Conservation (phyloP, 2,113 vertebrate species). For the Aspidoscelis tigris region DNA sequence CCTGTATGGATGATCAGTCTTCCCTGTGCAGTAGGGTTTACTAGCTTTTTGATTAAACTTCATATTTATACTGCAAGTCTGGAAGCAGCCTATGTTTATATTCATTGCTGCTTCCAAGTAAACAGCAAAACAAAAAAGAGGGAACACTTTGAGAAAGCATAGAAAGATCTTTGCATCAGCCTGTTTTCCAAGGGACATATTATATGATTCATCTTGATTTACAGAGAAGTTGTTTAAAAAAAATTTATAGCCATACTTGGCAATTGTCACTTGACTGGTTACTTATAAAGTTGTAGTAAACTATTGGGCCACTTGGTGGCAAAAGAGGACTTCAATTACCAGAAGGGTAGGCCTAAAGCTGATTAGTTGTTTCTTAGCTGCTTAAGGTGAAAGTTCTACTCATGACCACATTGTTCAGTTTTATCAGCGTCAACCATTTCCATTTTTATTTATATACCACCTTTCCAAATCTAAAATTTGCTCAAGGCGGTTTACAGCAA, state of each 20-base stretch:
- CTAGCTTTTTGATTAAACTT: too few relatives aligned
- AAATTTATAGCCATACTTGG: neutral
- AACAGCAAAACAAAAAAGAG: neutral
- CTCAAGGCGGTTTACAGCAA: too few relatives aligned
- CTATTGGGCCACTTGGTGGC: conserved; percentile 44
- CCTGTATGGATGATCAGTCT: too few relatives aligned
- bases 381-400: too few relatives aligned
- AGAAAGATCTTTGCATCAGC: neutral
- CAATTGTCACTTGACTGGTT: neutral
- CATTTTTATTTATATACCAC: too few relatives aligned
- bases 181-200: neutral
- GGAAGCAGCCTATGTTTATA: too few relatives aligned
- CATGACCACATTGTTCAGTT: too few relatives aligned
- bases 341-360: neutral
- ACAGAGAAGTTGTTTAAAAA: neutral
- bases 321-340: neutral
- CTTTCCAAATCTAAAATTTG: too few relatives aligned
- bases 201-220: neutral
- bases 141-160: neutral
- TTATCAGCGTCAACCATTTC: too few relatives aligned
- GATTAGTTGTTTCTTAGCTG: too few relatives aligned
- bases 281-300: conserved; percentile 25
- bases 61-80: too few relatives aligned
- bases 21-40: too few relatives aligned
- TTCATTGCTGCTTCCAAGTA: neutral